A percentile compares a stretch with the other conserved stretches of the same genome.
These are phyloP conservation scores for Himalopsyche phryganea DNA, from an alignment of 1,140 invertebrate genomes.

Conservation along the genomic window DNA sequence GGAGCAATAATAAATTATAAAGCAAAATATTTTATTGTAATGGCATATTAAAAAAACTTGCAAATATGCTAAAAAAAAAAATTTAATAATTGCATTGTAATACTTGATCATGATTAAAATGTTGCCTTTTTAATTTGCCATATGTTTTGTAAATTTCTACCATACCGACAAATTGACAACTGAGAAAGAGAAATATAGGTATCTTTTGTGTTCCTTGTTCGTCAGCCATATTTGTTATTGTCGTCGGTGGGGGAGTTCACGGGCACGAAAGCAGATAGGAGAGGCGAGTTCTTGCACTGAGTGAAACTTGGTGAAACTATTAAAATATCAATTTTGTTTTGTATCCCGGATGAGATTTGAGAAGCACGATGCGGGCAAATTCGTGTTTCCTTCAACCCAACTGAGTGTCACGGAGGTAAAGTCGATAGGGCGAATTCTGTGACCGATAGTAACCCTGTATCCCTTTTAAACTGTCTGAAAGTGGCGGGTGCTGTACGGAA, in stretches of 20 bases:
- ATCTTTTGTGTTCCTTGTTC: slow-evolving; percentile 21
- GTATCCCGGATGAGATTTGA: slow-evolving; percentile 17
- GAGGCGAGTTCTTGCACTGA: slow-evolving; percentile 14
- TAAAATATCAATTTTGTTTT: slow-evolving; percentile 7
- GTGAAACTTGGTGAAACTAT: slow-evolving; percentile 18
- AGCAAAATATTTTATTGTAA: too few relatives aligned
- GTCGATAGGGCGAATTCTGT: slow-evolving; percentile 19
- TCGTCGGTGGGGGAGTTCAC: slow-evolving; percentile 52
- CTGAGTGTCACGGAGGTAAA: slow-evolving; percentile 32
- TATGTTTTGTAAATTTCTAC: too few relatives aligned
- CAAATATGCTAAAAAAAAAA: too few relatives aligned
- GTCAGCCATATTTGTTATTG: slow-evolving; percentile 61
- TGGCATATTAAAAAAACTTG: too few relatives aligned
- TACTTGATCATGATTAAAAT: too few relatives aligned
- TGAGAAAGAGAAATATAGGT: slow-evolving; percentile 17
- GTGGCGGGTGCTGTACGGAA: slow-evolving; percentile 50
- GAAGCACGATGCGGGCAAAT: slow-evolving; percentile 28
- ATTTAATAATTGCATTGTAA: too few relatives aligned
- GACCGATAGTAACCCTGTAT: slow-evolving; percentile 22
- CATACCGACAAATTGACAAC: slow-evolving; percentile 7
- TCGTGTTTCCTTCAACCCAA: slow-evolving; percentile 17
- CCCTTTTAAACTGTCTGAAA: slow-evolving; percentile 31
- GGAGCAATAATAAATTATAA: too few relatives aligned
- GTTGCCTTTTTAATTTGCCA: too few relatives aligned
- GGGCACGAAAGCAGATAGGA: slow-evolving; percentile 35